phyloP scores from a whole-genome alignment of 2,888 invertebrate genomes.

The Empis stercorea region DNA sequence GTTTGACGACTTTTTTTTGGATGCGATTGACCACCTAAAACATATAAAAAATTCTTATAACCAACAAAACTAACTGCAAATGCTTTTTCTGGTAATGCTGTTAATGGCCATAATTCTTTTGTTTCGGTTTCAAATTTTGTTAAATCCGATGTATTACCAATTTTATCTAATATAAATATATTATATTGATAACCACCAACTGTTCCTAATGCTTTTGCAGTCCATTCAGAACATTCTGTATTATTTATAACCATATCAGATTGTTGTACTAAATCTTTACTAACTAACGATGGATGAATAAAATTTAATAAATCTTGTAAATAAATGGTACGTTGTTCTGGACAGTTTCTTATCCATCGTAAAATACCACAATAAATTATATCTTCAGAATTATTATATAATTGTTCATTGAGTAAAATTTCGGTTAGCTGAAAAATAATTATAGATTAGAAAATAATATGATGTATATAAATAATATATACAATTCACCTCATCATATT shows the following conservation, averaged over 20 bases:
- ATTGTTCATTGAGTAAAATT: slow-evolving; percentile 18
- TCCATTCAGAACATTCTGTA: slow-evolving; percentile 17
- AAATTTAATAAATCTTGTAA: slow-evolving; percentile 16
- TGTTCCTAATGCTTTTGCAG: slow-evolving; percentile 16
- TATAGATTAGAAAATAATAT: no score
- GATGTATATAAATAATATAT: background rate
- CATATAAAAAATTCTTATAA: slow-evolving; percentile 20
- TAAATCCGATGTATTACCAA: slow-evolving; percentile 21
- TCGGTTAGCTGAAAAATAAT: slow-evolving; percentile 13
- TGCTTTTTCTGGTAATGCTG: slow-evolving; percentile 19
- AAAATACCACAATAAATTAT: slow-evolving; percentile 19
- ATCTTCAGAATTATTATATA: slow-evolving; percentile 21
- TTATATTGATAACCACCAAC: slow-evolving; percentile 18
- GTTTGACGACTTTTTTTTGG: slow-evolving; percentile 18
- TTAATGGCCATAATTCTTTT: slow-evolving; percentile 16
- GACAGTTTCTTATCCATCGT: slow-evolving; percentile 19
- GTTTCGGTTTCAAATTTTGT: slow-evolving; percentile 17
- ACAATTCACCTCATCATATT: slow-evolving; percentile 19
- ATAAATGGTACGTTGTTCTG: slow-evolving; percentile 14
- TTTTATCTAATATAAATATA: slow-evolving; percentile 25
- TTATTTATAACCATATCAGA: slow-evolving; percentile 16
- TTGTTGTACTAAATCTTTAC: slow-evolving; percentile 15
- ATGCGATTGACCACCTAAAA: slow-evolving; percentile 20
- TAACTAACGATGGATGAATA: slow-evolving; percentile 22
- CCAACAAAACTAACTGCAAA: slow-evolving; percentile 21